Evolutionary conservation across 1,140 invertebrate genomes (phyloP).

Genomic region (Pseudomyrmex flavicornis): DNA sequence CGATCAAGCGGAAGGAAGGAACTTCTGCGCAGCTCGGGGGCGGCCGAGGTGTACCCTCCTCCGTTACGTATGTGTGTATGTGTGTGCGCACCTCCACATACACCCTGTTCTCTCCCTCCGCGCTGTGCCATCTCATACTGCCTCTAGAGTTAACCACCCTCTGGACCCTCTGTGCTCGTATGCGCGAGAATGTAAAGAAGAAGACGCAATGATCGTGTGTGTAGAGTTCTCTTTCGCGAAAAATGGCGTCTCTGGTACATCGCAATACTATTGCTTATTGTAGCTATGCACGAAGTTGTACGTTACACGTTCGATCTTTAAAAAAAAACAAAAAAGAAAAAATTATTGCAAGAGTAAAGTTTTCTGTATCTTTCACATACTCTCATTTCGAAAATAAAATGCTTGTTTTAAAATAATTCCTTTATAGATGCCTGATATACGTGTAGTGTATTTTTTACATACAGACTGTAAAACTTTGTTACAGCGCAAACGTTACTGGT

Average conservation of each 20-base stretch:
- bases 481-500: too few relatives aligned
- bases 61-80: slow-evolving; percentile 68
- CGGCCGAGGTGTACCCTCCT: slow-evolving; percentile 65
- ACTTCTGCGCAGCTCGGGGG: slow-evolving; percentile 79
- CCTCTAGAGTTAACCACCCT: slow-evolving; percentile 49
- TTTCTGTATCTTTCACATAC: too few relatives aligned
- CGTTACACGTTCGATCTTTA: background rate
- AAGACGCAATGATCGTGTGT: slow-evolving; percentile 8
- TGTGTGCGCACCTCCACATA: slow-evolving; percentile 63
- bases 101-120: slow-evolving; percentile 60
- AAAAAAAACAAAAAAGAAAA: too few relatives aligned
- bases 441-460: too few relatives aligned
- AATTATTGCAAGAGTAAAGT: too few relatives aligned
- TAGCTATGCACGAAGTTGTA: background rate
- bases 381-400: too few relatives aligned
- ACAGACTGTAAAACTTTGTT: too few relatives aligned
- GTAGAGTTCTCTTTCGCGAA: slow-evolving; percentile 10
- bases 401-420: too few relatives aligned
- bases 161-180: slow-evolving; percentile 38
- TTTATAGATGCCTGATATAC: too few relatives aligned
- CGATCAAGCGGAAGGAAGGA: slow-evolving; percentile 81
- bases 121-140: slow-evolving; percentile 56
- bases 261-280: background rate
- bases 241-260: slow-evolving; percentile 60
- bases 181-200: slow-evolving; percentile 39